Base-by-base conservation (phyloP, 2,888 invertebrate species). In the Neuroscelio doddi region DNA sequence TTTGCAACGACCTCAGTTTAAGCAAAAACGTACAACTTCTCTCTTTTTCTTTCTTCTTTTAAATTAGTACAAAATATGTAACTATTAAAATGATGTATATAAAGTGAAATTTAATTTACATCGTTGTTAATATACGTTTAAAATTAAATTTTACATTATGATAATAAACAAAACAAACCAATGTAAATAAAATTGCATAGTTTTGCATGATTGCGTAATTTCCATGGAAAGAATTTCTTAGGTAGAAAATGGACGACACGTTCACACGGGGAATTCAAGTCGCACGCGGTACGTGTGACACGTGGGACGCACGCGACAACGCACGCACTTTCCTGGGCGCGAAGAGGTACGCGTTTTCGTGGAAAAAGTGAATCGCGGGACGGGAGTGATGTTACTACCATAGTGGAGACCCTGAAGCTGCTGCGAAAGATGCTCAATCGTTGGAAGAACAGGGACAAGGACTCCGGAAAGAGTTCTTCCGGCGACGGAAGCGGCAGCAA, bases 381-480 rank as follows among this genome's bases (percentile, higher is more conserved):
- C 41, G 61, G 34, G 47, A 52, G 63, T 65, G 58, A 65, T 65
- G 63, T 46, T 52, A 32, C 27, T 45, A 39, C 52, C 46, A 56
- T 65, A 57, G 53, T 53, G 57, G 71, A 70, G 64, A 66, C 63
- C 49, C 49, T 76, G 66, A 75, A 70, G 64, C 55, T 66, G 39
- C 64, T 71, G 50, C 59, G 69, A 69, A 81, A 85, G 84, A 93
- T 93, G 93, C 87, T 93, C 85, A 93, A 91, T 79, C 91, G 93
- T 79, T 93, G 93, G 93, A 93, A 93, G 85, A 93, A 91, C 83
- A 93, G 93, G 88, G 93, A 93, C 85, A 93, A 93, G 85, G 85
- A 86, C 80, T 87, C 90, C 71, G 89, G 91, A 80, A 92, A 92
- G 85, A 88, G 86, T 68, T 86, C 86, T 55, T 86, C 86, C 51